Base-by-base conservation (phyloP, 2,888 invertebrate genomes). In the Lapara coniferarum region DNA sequence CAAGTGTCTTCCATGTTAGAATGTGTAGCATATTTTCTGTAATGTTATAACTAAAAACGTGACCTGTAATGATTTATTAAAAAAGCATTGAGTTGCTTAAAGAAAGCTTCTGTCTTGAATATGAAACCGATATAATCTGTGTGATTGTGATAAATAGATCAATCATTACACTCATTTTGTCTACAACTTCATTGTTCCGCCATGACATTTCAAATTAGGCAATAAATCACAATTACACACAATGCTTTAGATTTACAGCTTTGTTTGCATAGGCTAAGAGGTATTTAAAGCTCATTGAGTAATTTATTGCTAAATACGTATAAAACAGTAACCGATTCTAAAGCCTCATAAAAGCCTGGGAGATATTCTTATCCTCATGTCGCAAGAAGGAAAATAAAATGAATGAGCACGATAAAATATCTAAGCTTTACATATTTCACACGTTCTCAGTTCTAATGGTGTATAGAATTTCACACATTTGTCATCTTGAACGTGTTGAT, bases 381-480 rank as follows among this genome's bases (percentile, higher is more conserved):
- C 46, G 59, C 12, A 46, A n/a, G 44, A 59, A 16, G 16, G 59
- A 46, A 59, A 59, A 63, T 63, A 63, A 49, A 63, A 63, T 63
- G 19, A 49, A 49, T 49, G 63, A 19, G 19, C 63, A 19, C 63
- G 12, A 46, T 63, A 63, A 63, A 49, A 63, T 63, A 63, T 19
- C 49, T 19, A 49, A 63, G 63, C 49, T 63, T 63, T 49, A 63
- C 49, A 63, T 49, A 49, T 63, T 63, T 63, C 19, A 46, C 49
- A 63, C 63, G 46, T 63, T 49, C 49, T 63, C 49, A 63, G 19
- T 63, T 63, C 49, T 63, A 63, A 49, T 49, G 49, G 63, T 19
- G 63, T 63, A 63, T 63, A 63, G 49, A 19, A 49, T 63, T 63
- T 63, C 49, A 63, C 63, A 63, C 63, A 63, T 63, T 63, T 63